phyloP scores from a whole-genome alignment of 1,140 invertebrate species.

The Leptopilina boulardi region DNA sequence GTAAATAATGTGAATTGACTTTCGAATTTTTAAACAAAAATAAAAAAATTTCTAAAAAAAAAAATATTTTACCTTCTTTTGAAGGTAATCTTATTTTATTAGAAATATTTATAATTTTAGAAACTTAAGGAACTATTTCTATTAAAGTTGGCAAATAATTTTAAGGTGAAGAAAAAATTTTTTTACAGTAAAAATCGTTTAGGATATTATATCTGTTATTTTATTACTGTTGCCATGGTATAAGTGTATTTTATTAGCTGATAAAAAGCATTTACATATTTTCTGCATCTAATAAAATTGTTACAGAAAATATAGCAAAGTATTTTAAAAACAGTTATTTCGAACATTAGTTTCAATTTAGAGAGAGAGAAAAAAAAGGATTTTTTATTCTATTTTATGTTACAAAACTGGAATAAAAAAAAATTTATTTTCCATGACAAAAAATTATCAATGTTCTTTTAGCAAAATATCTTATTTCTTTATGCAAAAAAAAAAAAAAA shows the following conservation, averaged over 20 bases:
- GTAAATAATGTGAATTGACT: background rate
- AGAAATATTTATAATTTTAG: background rate
- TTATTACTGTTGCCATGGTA: background rate
- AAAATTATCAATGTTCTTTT: no score
- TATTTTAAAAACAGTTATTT: background rate
- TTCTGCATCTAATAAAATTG: constrained; percentile 2
- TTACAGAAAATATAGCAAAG: background rate
- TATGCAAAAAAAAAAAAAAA: no score
- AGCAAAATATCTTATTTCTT: no score
- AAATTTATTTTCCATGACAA: no score
- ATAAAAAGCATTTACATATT: background rate
- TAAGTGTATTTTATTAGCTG: background rate
- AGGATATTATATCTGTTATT: background rate
- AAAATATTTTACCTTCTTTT: background rate
- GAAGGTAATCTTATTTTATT: background rate
- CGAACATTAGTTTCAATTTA: background rate
- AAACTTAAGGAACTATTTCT: no score
- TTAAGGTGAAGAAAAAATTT: background rate
- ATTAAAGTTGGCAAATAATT: background rate
- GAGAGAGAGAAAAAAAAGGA: background rate
- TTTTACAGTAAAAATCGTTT: background rate
- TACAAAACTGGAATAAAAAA: no score
- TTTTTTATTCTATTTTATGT: background rate
- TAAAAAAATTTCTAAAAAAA: background rate
- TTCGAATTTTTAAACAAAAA: background rate